Conservation (phyloP, 2,113 vertebrate species). For the Rhombomys opimus region DNA sequence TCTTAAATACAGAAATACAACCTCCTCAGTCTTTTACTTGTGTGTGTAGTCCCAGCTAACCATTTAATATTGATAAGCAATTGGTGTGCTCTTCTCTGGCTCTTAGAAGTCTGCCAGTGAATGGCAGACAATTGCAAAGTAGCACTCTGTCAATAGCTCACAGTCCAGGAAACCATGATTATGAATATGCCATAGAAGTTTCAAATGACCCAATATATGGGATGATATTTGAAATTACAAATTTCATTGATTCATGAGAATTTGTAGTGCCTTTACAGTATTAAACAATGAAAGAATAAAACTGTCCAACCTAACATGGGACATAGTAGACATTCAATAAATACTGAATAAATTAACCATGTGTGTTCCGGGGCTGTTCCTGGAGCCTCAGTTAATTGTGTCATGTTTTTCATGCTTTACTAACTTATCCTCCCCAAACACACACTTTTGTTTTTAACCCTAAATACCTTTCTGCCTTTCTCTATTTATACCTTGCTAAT, state of each 20-base stretch:
- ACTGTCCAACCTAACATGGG: constrained; percentile 15
- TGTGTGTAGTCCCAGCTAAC: background rate
- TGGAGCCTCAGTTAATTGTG: background rate
- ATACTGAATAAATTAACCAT: constrained; percentile 52
- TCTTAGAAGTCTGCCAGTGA: constrained; percentile 76
- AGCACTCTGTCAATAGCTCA: constrained; percentile 69
- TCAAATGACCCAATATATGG: constrained; percentile 50
- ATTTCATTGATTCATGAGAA: constrained; percentile 65
- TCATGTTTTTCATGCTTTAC: constrained; percentile 23
- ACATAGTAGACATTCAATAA: constrained; percentile 47
- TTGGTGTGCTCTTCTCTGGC: background rate
- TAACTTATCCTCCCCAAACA: background rate
- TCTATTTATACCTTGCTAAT: constrained; percentile 40
- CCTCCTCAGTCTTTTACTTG: background rate
- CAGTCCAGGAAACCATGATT: constrained; percentile 49
- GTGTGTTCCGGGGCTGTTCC: background rate
- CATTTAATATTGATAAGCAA: background rate
- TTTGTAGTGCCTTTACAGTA: constrained; percentile 39
- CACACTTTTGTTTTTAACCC: background rate
- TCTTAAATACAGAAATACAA: background rate
- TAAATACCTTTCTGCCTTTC: constrained; percentile 37
- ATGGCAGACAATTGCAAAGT: constrained; percentile 76
- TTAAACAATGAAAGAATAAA: constrained; percentile 61
- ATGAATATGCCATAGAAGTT: constrained; percentile 54
- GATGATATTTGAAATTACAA: constrained; percentile 46